Evolutionary conservation across 2,113 vertebrate species (phyloP).

Genomic region (Galeopterus variegatus): DNA sequence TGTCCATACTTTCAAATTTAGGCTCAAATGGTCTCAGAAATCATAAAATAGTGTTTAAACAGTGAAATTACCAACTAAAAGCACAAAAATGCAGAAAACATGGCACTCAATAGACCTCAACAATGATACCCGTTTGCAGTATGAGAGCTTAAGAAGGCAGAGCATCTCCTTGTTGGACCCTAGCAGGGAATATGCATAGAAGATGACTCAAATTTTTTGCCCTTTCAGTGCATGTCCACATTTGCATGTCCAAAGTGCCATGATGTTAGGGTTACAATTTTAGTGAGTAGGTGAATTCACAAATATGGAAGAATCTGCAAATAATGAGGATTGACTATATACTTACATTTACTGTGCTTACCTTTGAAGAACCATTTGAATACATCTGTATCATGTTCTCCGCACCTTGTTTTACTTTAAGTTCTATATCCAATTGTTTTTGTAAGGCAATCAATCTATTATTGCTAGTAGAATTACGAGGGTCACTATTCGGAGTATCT

Average conservation of each 20-base stretch:
- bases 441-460: constrained; percentile 96
- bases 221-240: neutral
- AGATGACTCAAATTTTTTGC: neutral
- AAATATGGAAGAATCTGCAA: neutral
- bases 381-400: constrained; percentile 99
- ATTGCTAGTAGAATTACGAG: constrained; percentile 93
- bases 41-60: constrained; percentile 22
- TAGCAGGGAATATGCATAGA: neutral
- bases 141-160: neutral
- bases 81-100: neutral
- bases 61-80: constrained; percentile 7
- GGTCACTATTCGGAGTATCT: constrained; percentile 96
- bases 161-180: neutral
- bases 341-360: constrained; percentile 84
- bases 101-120: neutral
- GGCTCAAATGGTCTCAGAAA: neutral
- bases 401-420: constrained; percentile 99
- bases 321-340: neutral
- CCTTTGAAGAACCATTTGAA: constrained; percentile 98
- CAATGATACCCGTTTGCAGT: neutral
- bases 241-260: neutral
- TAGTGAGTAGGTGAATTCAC: constrained; percentile 1
- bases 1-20: neutral
- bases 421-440: constrained; percentile 98
- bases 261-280: neutral